Conservation (phyloP, 2,113 vertebrate species). For the Nasalis larvatus region DNA sequence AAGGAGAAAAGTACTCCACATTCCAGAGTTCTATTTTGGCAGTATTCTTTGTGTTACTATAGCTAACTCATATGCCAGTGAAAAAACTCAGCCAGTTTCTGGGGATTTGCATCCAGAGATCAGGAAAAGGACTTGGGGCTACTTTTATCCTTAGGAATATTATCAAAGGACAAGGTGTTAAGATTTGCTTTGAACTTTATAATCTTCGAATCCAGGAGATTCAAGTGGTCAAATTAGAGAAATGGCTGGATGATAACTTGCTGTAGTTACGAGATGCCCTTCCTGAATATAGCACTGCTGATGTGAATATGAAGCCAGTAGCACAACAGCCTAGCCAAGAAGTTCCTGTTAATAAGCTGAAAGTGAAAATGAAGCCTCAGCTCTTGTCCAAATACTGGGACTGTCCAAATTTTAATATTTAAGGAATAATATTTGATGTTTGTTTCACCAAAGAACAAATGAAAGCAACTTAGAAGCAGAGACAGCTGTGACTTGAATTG, state of each 20-base stretch:
- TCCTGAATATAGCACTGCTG: slow-evolving; percentile 92
- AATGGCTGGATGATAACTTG: slow-evolving; percentile 92
- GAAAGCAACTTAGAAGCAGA: slow-evolving; percentile 90
- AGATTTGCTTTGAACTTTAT: slow-evolving; percentile 96
- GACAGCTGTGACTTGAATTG: slow-evolving; percentile 90
- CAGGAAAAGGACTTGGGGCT: slow-evolving; percentile 92
- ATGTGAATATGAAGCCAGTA: slow-evolving; percentile 90
- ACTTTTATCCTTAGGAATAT: slow-evolving; percentile 93
- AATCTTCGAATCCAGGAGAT: slow-evolving; percentile 91
- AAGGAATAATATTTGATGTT: slow-evolving; percentile 93
- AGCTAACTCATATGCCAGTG: slow-evolving; percentile 85
- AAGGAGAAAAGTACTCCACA: slow-evolving; percentile 90
- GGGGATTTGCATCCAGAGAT: slow-evolving; percentile 93
- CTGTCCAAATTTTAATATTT: slow-evolving; percentile 90
- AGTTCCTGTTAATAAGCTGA: slow-evolving; percentile 92
- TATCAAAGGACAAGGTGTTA: slow-evolving; percentile 95
- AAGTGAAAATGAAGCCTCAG: slow-evolving; percentile 95
- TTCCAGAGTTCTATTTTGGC: slow-evolving; percentile 96
- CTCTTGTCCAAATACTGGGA: slow-evolving; percentile 98
- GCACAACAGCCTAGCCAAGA: slow-evolving; percentile 77
- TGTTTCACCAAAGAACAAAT: slow-evolving; percentile 85
- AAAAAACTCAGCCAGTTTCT: slow-evolving; percentile 90
- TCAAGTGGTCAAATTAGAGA: slow-evolving; percentile 94
- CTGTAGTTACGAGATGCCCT: slow-evolving; percentile 95
- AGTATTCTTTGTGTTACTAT: slow-evolving; percentile 91